Evolutionary conservation across 2,113 vertebrate species (phyloP).

Genomic region (Pteropus alecto): DNA sequence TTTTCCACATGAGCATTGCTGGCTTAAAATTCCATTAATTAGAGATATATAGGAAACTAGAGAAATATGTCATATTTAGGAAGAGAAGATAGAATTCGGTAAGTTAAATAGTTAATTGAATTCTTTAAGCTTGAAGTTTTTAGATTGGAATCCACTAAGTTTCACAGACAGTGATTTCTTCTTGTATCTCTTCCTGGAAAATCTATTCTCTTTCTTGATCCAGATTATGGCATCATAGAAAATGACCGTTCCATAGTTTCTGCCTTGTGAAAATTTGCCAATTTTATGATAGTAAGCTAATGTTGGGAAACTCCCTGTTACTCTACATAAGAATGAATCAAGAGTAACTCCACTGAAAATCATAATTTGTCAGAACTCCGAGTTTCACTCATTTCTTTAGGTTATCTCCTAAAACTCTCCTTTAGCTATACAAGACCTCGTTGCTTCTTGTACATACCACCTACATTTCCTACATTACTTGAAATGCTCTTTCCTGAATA

Average conservation of each 20-base stretch:
- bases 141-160: neutral
- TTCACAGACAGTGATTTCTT: neutral
- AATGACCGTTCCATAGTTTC: neutral
- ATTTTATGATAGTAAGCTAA: neutral
- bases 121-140: neutral
- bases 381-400: neutral
- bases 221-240: neutral
- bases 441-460: neutral
- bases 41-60: neutral
- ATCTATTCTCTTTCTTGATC: neutral
- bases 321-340: neutral
- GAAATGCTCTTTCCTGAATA: neutral
- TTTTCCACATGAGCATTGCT: neutral
- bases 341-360: neutral
- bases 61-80: neutral
- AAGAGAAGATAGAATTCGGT: neutral
- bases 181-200: neutral
- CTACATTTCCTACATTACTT: neutral
- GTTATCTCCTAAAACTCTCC: neutral
- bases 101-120: neutral
- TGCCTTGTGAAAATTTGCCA: neutral
- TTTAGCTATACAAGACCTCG: neutral
- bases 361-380: neutral
- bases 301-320: neutral
- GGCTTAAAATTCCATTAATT: slow-evolving; percentile 8